Evolutionary conservation across 2,797 vertebrate species (phyloP), one percentile per base, ranked within the genome.

Genomic region (Setipinna tenuifilis): DNA sequence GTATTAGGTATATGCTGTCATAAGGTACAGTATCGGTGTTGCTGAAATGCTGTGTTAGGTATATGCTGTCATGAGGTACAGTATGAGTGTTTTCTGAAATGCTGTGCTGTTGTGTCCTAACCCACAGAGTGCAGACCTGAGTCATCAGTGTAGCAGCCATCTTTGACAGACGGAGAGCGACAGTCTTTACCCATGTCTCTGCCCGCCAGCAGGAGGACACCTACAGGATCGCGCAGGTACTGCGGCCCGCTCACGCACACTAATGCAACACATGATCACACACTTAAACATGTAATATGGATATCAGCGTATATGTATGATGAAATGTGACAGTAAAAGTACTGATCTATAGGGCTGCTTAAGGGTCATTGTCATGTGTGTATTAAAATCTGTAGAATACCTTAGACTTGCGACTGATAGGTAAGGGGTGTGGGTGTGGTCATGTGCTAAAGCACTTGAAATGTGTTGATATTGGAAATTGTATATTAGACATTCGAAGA

Each of bases 201-300:
- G 88, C 90, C 94, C 58, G 92, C 92, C 50, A 92, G 91, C 84
- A 91, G 94, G 85, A 94, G 93, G 89, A 87, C 94, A 75, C 93
- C 94, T 87, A 92, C 93, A 88, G 92, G 91, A 92, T 93, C 95
- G 86, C 94, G 93, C 95, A 96, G 95, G 95, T 96, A 94, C 85
- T 85, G 90, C 78, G 3, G 19, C 23, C 16, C 28, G 14, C 28
- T 25, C 31, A 75, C 25, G 16, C 65, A 35, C 11, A 25, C 25
- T 65, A 10, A 57, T 19, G 9, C 9, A 7, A 3, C 59, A 61
- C n/a, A 62, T 23, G 61, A 62, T 23, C 2, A 6, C 17, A n/a
- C 58, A 25, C 21, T 65, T 2, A 54, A 54, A 54, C 12, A 54
- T 54, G 10, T 16, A 54, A 11, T 54, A 2, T 54, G 50, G 50